Evolutionary conservation across 2,113 vertebrate genomes (phyloP).

Genomic region (Alouatta palliata): DNA sequence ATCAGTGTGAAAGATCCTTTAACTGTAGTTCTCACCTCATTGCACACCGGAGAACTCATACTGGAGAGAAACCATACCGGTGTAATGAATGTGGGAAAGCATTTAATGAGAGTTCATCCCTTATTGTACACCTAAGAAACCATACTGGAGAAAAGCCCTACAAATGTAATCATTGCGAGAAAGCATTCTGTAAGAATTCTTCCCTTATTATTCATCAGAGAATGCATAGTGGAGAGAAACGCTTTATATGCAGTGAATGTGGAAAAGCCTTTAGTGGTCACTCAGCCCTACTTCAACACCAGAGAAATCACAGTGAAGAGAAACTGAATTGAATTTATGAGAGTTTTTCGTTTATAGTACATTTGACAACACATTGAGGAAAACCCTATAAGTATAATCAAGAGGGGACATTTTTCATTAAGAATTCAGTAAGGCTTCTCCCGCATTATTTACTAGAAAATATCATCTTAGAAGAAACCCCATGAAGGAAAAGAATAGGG

Average conservation of each 20-base stretch:
- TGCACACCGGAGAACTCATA: constrained; percentile 76
- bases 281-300: constrained; percentile 72
- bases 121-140: constrained; percentile 77
- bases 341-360: constrained; percentile 13
- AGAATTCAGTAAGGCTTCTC: background rate
- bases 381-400: background rate
- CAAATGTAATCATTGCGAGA: constrained; percentile 77
- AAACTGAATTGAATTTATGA: constrained; percentile 41
- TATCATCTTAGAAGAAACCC: constrained; percentile 41
- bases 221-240: constrained; percentile 77
- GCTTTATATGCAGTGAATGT: constrained; percentile 74
- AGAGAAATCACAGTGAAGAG: constrained; percentile 65
- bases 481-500: background rate
- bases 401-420: background rate
- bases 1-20: constrained; percentile 75
- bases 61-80: constrained; percentile 76
- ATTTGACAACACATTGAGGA: background rate
- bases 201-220: constrained; percentile 77
- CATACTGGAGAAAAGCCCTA: constrained; percentile 80
- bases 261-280: constrained; percentile 75
- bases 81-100: constrained; percentile 80
- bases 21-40: constrained; percentile 79
- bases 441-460: background rate
- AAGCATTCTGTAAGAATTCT: constrained; percentile 79
- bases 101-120: constrained; percentile 79